Evolutionary conservation across 2,113 vertebrate species (phyloP).

Genomic region (Gasterosteus aculeatus): DNA sequence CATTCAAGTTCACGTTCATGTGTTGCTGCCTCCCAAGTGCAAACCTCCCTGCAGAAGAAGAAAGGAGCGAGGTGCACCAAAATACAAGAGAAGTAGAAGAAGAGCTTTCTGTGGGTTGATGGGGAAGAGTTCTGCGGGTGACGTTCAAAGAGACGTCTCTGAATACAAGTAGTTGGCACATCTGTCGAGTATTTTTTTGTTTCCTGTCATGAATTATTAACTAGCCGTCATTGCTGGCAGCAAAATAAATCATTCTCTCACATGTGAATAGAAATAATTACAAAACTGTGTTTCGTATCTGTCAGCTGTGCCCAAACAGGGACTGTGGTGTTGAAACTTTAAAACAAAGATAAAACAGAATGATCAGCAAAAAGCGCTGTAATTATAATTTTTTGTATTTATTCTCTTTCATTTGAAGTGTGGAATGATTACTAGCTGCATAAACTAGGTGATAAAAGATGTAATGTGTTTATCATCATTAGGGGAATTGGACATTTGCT

Average conservation of each 20-base stretch:
- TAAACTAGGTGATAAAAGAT: not conserved
- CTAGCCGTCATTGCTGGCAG: constrained; percentile 37
- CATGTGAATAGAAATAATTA: constrained; percentile 44
- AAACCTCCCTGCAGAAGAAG: constrained; percentile 11
- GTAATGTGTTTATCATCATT: not conserved
- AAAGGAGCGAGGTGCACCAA: not conserved
- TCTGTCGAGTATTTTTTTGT: constrained; percentile 43
- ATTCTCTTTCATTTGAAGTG: not conserved
- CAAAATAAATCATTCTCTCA: constrained; percentile 43
- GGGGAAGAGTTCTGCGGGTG: constrained; percentile 14
- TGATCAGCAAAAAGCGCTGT: not conserved
- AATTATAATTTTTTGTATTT: not conserved
- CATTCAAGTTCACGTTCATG: constrained; percentile 15
- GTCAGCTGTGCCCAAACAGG: constrained; percentile 17
- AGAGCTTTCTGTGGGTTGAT: constrained; percentile 18
- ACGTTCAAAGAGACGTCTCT: constrained; percentile 36
- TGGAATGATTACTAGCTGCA: not conserved
- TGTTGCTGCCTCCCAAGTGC: constrained; percentile 20
- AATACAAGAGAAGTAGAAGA: not conserved
- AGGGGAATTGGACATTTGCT: not conserved
- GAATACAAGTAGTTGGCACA: constrained; percentile 50
- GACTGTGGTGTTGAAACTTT: constrained; percentile 31
- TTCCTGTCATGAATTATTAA: constrained; percentile 64
- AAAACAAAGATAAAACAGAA: not conserved
- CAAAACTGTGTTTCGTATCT: constrained; percentile 21